Evolutionary conservation across 1,140 invertebrate species (phyloP), one percentile per base, ranked within the genome.

Genomic region (Bactericera cockerelli): DNA sequence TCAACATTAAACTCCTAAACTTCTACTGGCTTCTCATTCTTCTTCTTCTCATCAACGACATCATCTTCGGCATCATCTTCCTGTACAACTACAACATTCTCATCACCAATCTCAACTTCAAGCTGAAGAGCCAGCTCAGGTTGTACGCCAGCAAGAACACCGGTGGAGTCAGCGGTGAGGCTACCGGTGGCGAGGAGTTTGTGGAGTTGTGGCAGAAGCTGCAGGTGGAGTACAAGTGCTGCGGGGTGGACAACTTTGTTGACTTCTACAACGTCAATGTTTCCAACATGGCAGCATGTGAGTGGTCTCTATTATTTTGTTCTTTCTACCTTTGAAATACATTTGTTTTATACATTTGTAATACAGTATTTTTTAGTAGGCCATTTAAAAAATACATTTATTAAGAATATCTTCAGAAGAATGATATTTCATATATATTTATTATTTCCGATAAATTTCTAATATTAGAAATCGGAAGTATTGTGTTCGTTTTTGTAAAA

Each of bases 11-110:
- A 31, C 76, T 91, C 22, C 76, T 93, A 6, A 87, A 89, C 73
- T 79, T 81, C 59, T 92, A 91, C 67, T 91, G 87, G 87, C 72
- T 87, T n/a, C 74, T 89, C 2, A 71, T 92, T 54, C 72, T 91
- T 1, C 79, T 83, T 6, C 75, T 93, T 1, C 76, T 91, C 4
- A 82, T 88, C 64, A 88, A 87, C 24, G 89, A 93, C 77, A 80
- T 82, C 1, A 77, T 89, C 2, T 79, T 91, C 26, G 89, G 89
- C 14, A 78, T 89, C n/a, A 84, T 87, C 63, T 93, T 88, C 88
- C 79, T 89, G 59, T 86, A 89, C 70, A 75, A 85, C 14, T 87
- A 88, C 68, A 83, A 88, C 65, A 77, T 76, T 59, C 82, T 91
- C 58, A 79, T 81, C 63, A 73, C 80, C 33, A 82, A 85, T 61